Evolutionary conservation across 1,140 invertebrate genomes (phyloP), one percentile per base, ranked within the genome.

Genomic region (Hypothenemus hampei): DNA sequence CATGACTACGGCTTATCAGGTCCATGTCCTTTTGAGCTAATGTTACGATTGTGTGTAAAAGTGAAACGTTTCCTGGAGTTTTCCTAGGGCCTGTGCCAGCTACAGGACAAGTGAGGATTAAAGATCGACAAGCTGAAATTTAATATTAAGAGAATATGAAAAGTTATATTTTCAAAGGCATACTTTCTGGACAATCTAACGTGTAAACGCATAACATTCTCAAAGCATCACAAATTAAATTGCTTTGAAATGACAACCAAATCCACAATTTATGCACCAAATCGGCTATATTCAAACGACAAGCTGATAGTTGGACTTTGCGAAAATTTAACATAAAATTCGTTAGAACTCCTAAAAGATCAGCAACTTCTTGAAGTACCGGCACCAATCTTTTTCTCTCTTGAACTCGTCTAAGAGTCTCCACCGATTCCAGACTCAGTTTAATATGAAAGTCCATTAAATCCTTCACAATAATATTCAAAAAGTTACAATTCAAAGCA

Each of bases 201-300:
- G 78, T 79, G 37, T 75, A 79, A 0, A 76, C 79, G 37, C 73
- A 75, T 11, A 81, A 57, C 51, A 79, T 65, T 61, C 75, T 75
- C 16, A 81, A 64, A n/a, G 68, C 69, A 35, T 68, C 66, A 3
- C 69, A 60, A 1, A 74, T 40, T 6, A 75, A 63, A 39, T 33
- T 57, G 55, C 73, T 73, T 58, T 74, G 72, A n/a, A 72, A 63
- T 10, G 62, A 65, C 48, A 76, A 73, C 76, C 78, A 78, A 15
- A 65, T 64, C 78, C 78, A 80, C 16, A 79, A 57, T 64, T 81
- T 81, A 49, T 80, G 78, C 5, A 78, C 39, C 3, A 75, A 56
- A 61, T 80, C 77, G 5, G 77, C 71, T 11, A 80, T 64, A 23
- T 75, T 75, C 20, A 67, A 60, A 40, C 68, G 61, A 0, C 70